Evolutionary conservation across 2,888 invertebrate genomes (phyloP).

Genomic region (Philopedon plagiatum): DNA sequence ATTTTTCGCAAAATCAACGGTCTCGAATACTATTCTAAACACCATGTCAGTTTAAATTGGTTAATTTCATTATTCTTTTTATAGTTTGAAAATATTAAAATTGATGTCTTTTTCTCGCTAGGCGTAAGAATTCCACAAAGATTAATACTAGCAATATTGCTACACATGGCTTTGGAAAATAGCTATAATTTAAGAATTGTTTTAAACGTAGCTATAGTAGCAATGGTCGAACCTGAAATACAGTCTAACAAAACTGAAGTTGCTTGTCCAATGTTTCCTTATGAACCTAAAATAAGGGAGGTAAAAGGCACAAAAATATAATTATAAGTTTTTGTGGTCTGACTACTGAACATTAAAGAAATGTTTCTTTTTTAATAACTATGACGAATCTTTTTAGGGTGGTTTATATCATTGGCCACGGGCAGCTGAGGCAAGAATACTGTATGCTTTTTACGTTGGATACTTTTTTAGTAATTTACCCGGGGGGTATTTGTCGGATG

Average conservation of each 20-base stretch:
- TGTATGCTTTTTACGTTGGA: constrained; percentile 88
- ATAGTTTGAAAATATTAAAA: too few species aligned
- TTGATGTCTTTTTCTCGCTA: not conserved
- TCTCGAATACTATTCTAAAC: too few species aligned
- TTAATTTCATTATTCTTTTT: too few species aligned
- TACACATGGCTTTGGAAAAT: constrained; percentile 64
- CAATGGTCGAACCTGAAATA: constrained; percentile 61
- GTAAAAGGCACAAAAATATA: too few species aligned
- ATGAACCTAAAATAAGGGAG: not conserved
- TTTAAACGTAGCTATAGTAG: constrained; percentile 65
- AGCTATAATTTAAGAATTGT: constrained; percentile 64
- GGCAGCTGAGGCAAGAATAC: constrained; percentile 79
- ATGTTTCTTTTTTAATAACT: too few species aligned
- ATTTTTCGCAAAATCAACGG: too few species aligned
- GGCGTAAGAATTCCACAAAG: constrained; percentile 60
- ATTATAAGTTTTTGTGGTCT: too few species aligned
- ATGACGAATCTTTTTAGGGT: constrained; percentile 30
- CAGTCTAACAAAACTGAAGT: constrained; percentile 1
- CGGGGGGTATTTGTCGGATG: constrained; percentile 83
- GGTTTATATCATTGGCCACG: constrained; percentile 75
- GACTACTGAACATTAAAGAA: too few species aligned
- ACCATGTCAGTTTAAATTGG: too few species aligned
- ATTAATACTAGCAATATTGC: constrained; percentile 73
- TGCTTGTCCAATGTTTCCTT: constrained; percentile 28
- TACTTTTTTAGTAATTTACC: constrained; percentile 88